These are phyloP conservation scores for Hippocampus mohnikei DNA, from an alignment of 2,113 vertebrate genomes.

Conservation along the genomic window DNA sequence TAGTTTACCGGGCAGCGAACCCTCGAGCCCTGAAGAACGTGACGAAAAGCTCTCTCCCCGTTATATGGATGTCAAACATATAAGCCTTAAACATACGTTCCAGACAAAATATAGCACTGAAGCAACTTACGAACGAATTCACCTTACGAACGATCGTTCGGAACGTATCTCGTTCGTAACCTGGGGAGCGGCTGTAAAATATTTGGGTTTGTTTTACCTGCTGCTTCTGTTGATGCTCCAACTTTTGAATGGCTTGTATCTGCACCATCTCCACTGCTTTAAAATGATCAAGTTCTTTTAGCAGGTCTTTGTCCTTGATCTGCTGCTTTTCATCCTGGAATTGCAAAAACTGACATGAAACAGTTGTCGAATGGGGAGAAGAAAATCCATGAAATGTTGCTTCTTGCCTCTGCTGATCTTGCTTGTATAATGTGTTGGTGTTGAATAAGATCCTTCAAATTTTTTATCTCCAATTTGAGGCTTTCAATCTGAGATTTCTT, in stretches of 20 bases:
- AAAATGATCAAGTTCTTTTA: conserved; percentile 81
- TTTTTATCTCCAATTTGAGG: conserved; percentile 78
- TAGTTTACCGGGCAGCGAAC: no score
- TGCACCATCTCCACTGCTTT: conserved; percentile 83
- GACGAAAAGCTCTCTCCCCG: no score
- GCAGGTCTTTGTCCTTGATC: conserved; percentile 79
- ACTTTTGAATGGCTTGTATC: conserved; percentile 58
- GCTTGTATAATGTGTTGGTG: conserved; percentile 70
- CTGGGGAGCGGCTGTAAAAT: no score
- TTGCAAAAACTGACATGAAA: neutral
- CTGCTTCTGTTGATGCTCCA: conserved; percentile 78
- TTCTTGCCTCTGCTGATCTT: conserved; percentile 74
- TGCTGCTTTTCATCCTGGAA: conserved; percentile 82
- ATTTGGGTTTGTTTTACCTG: conserved; percentile 69
- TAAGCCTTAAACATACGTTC: no score
- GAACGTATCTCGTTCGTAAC: no score
- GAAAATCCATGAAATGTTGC: neutral
- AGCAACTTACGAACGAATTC: no score
- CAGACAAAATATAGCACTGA: no score
- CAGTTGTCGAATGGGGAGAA: neutral
- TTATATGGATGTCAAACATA: no score
- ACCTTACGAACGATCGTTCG: no score
- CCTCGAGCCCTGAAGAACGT: no score
- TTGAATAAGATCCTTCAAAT: conserved; percentile 75
- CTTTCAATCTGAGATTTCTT: conserved; percentile 74